Evolutionary conservation across 35 echinoderm and acorn worm genomes (phyloP), one percentile per base, ranked within the genome.

Genomic region (Strongylocentrotus purpuratus): DNA sequence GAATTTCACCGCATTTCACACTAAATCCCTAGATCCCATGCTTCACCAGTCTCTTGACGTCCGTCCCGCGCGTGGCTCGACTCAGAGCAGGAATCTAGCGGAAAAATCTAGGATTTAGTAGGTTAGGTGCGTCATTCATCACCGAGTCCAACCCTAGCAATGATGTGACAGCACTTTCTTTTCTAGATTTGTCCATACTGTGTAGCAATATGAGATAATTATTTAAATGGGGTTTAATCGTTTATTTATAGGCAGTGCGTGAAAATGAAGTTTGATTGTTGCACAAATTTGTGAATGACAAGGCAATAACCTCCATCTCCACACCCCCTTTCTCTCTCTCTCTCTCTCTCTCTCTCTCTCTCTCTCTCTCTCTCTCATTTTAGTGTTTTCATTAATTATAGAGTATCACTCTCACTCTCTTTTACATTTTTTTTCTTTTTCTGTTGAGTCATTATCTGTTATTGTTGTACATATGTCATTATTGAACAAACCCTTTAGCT

Each of bases 71-170:
- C 65, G 65, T 78, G 65, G 65, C 65, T 78, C 65, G 22, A n/a
- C 65, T 78, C 65, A 78, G 25, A n/a, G 65, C 28, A 78, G 7
- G 18, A 78, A 78, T 78, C 65, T 28, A 78, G 65, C 65, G 65
- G 25, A 78, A 78, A 78, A 78, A 78, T 78, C 65, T 78, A 78
- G 65, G 65, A 78, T 78, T 78, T 78, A 78, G 65, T 28, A n/a
- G 65, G 65, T 18, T 78, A 78, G 65, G 20, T 78, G 65, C 20
- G 65, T 78, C 65, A 78, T 78, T 78, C 65, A 78, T 78, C 65
- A 4, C 65, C 22, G 28, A 78, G 65, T 78, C 65, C 65, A 78
- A 78, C 65, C 65, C 65, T 78, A 78, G 22, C 65, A 78, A n/a
- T 78, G 65, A 78, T 78, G 7, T 78, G 65, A 78, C 65, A 78